Evolutionary conservation across 2,888 invertebrate species (phyloP), one percentile per base, ranked within the genome.

Genomic region (Melinaea menophilus): DNA sequence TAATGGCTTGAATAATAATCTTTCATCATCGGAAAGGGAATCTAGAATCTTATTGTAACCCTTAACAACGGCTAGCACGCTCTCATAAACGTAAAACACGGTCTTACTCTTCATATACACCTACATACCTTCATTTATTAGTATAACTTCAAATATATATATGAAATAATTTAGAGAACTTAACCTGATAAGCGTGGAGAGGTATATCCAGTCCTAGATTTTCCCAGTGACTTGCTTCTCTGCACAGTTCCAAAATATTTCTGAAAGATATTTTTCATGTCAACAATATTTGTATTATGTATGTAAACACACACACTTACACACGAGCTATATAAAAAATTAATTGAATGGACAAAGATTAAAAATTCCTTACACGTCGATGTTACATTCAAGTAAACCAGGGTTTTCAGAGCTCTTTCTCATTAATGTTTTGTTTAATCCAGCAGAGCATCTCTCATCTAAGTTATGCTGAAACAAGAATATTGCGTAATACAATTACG

Each of bases 11-110:
- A 98, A 97, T 2, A 98, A 86, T 55, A 93, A 83, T 41, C 95
- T 90, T 77, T 98, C 98, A 56, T 95, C 94, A 2, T 92, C 92
- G 0, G 96, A 95, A 5, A 98, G 82, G 0, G 95, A 94, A 71
- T 92, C 92, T 55, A 97, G 82, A 55, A 97, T 95, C 76, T 94
- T 93, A 81, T 96, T 96, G 80, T 96, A 96, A 41, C 95, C 94
- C 56, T 94, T 89, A 0, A 95, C 94, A 0, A 96, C 94, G 0
- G 93, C 92, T 34, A 95, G 73, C 0, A 96, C 94, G 71, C 93
- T 94, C 72, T 95, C 94, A 71, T 93, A 94, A 0, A 95, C 92
- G 65, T 92, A 93, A 65, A 90, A 90, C 5, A 94, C 79, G 0
- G 84, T 91, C 34, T 92, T 91, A 69, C 92, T 91, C 72, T 93